These are phyloP conservation scores for Cordilura impudica DNA, from an alignment of 2,888 invertebrate genomes.

Conservation along the genomic window DNA sequence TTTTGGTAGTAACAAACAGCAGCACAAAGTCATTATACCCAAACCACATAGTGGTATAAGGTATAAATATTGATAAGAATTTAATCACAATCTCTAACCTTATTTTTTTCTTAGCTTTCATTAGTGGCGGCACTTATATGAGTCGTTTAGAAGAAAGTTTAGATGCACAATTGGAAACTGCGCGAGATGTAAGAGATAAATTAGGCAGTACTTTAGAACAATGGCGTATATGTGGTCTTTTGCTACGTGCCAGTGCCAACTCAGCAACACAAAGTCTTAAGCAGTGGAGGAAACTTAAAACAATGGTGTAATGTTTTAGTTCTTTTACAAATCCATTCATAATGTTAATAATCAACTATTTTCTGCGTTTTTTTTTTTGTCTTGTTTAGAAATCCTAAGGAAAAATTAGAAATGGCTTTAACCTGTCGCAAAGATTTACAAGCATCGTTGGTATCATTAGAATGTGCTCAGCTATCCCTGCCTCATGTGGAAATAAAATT, in stretches of 20 bases:
- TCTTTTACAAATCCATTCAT: neutral
- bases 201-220: slow-evolving; percentile 76
- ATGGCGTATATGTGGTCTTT: slow-evolving; percentile 76
- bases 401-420: slow-evolving; percentile 71
- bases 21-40: no score
- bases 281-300: slow-evolving; percentile 71
- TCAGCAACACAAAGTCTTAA: slow-evolving; percentile 72
- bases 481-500: slow-evolving; percentile 76
- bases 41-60: no score
- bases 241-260: slow-evolving; percentile 74
- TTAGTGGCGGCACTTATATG: slow-evolving; percentile 76
- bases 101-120: slow-evolving; percentile 68
- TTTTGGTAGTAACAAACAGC: no score
- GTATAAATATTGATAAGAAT: no score
- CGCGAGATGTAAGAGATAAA: slow-evolving; percentile 76
- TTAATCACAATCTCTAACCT: neutral
- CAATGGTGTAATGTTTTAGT: slow-evolving; percentile 66
- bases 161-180: slow-evolving; percentile 74
- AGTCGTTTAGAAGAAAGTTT: slow-evolving; percentile 75
- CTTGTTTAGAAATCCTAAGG: slow-evolving; percentile 69
- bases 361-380: neutral
- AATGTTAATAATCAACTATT: neutral
- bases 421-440: slow-evolving; percentile 74
- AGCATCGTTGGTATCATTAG: slow-evolving; percentile 74
- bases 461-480: slow-evolving; percentile 74